Conservation (phyloP, 2,888 invertebrate species). For the Notodonta dromedarius region DNA sequence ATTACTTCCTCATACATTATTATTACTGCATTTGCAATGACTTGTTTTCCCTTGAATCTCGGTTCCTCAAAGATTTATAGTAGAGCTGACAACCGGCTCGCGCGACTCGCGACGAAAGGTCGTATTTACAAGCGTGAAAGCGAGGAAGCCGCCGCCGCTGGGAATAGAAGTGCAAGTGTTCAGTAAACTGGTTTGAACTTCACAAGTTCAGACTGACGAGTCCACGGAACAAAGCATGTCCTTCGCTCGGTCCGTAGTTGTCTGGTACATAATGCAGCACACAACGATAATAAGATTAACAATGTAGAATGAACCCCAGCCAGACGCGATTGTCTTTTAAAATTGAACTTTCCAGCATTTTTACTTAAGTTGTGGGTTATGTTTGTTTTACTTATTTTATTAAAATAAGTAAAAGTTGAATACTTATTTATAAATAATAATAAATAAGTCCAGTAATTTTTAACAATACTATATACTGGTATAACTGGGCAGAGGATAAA, state of each 20-base stretch:
- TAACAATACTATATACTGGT: no score
- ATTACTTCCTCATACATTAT: slow-evolving; percentile 51
- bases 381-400: no score
- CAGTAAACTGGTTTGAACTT: slow-evolving; percentile 63
- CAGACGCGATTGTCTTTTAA: slow-evolving; percentile 6
- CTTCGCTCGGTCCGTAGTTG: slow-evolving; percentile 53
- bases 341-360: neutral
- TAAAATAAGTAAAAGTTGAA: no score
- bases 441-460: no score
- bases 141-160: slow-evolving; percentile 42
- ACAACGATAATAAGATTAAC: slow-evolving; percentile 38
- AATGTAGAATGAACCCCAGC: slow-evolving; percentile 16
- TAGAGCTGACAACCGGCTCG: slow-evolving; percentile 1
- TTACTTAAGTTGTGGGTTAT: no score
- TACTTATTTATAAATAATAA: no score
- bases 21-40: slow-evolving; percentile 6
- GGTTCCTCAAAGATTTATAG: slow-evolving; percentile 1
- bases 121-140: slow-evolving; percentile 54
- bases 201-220: slow-evolving; percentile 37
- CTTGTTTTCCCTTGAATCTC: slow-evolving; percentile 5
- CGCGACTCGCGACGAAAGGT: slow-evolving; percentile 18
- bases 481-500: no score
- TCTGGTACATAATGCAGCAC: slow-evolving; percentile 63
- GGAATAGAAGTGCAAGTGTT: slow-evolving; percentile 70
- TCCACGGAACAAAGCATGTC: slow-evolving; percentile 61